Percentiles rank a stretch among this genome's conserved stretches.
phyloP scores from a whole-genome alignment of 2,797 vertebrate genomes.

The Eleutherodactylus coqui region DNA sequence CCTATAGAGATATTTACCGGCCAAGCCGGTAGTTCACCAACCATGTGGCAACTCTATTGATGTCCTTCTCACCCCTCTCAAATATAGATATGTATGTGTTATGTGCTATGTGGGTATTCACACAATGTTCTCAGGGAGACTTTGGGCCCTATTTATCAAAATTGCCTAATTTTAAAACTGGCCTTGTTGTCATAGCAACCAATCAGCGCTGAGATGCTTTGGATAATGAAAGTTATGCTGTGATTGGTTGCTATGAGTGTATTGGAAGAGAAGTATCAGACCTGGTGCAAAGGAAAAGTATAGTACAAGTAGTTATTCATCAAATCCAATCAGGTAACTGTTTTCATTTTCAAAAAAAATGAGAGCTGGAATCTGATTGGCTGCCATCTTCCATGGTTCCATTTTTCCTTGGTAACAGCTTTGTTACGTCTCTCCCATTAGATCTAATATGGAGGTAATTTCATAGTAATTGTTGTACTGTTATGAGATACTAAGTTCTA shows the following conservation, averaged over 20 bases:
- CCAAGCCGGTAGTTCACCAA: too few relatives aligned
- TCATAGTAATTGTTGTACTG: background rate
- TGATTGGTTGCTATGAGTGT: too few relatives aligned
- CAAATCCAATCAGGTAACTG: background rate
- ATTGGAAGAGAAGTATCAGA: too few relatives aligned
- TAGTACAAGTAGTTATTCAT: too few relatives aligned
- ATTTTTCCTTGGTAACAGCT: background rate
- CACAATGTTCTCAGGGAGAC: background rate
- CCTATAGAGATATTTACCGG: too few relatives aligned
- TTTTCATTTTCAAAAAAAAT: background rate
- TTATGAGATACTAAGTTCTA: background rate
- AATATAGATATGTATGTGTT: background rate
- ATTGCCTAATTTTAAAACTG: too few relatives aligned
- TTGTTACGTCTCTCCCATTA: background rate
- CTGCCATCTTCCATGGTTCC: background rate
- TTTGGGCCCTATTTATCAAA: background rate
- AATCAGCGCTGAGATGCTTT: background rate
- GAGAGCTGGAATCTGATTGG: background rate
- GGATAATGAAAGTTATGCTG: too few relatives aligned
- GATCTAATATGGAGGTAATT: background rate
- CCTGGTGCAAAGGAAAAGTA: too few relatives aligned
- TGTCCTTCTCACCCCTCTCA: too few relatives aligned
- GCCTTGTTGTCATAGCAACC: too few relatives aligned
- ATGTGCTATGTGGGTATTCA: background rate
- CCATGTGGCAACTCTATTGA: too few relatives aligned